Base-by-base conservation (phyloP, 2,113 vertebrate species). In the Coracopsis vasa region DNA sequence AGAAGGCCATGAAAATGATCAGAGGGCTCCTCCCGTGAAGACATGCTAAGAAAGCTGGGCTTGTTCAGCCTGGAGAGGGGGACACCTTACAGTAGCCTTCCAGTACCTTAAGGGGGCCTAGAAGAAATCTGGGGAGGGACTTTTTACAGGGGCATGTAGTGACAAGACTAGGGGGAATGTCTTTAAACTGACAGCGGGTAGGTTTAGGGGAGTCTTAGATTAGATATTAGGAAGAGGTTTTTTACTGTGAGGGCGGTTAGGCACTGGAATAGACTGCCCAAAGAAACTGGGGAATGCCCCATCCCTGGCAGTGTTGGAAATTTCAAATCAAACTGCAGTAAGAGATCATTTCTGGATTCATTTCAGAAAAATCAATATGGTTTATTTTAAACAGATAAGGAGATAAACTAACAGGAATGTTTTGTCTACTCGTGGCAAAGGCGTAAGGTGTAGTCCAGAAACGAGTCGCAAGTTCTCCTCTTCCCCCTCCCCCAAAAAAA, bases 401-500 rank as follows among this genome's bases (percentile, higher is more conserved):
- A 86, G 21, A 62, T 58, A 71, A 81, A 67, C 35, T 78, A 71
- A 58, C 35, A 90, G 16, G 20, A 69, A 73, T 20, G 20, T 72
- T 80, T 86, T 64, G 10, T 16, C 18, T 72, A 50, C 62, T 42
- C 39, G 20, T 15, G 6, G 29, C 18, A 80, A 79, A 28, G n/a
- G 29, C 25, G 54, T 20, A 33, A 61, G 25, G 17, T 45, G 6
- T 18, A 80, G 51, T 10, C 17, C 2, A 82, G n/a, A 19, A 80
- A 53, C 10, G 45, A 42, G 41, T 42, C 41, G 65, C 4, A 61
- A 54, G 14, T 51, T 79, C 23, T 45, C 17, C 17, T 48, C 25
- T 61, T 35, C 6, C 17, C 2, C 7, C 11, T 10, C 5, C 9
- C 2, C 9, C 3, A 3, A 50, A 85, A 78, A 13, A 11, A 0